Base-by-base conservation (phyloP, 2,797 vertebrate genomes). In the Danionella dracula region DNA sequence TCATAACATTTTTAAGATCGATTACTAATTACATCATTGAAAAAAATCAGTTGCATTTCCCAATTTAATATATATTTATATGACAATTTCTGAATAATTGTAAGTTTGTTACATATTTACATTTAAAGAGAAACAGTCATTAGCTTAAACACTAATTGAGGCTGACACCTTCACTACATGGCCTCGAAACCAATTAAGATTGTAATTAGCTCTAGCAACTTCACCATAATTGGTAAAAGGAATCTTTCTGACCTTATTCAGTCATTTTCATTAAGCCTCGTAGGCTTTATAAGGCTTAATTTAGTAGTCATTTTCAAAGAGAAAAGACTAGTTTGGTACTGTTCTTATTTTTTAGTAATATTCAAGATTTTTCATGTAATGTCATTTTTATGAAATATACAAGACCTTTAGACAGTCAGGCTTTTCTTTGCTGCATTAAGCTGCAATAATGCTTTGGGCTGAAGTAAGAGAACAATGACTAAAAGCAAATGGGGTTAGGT, bases 151-250 rank as follows among this genome's bases (percentile, higher is more conserved):
- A 37, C 15, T 15, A 15, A 49, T 12, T 29, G 35, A 49, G 8
- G 8, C 8, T 13, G 15, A 34, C 19, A 16, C 19, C n/a, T 55
- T 40, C 40, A 58, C 16, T 23, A n/a, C 2, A 2, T 13, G 20
- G 35, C 10, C 1, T 34, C 46, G 31, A 54, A 19, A 46, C 57
- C 45, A 1, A 8, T 46, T 9, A n/a, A 34, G 37, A 34, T 40
- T 70, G 32, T 23, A 50, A 50, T 41, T 57, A 35, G 37, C 12
- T n/a, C n/a, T n/a, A n/a, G n/a, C n/a, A n/a, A n/a, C n/a, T 19
- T 19, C 17, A 42, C 16, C 6, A 1, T 12, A 19, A 8, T 42
- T 35, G 10, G 19, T 40, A 27, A 37, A 17, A 4, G 2, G 5
- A 40, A 41, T 42, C 9, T 17, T 58, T 23, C n/a, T 65, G 35